phyloP scores from a whole-genome alignment of 1,140 invertebrate species.

The Drosophila baimaii region DNA sequence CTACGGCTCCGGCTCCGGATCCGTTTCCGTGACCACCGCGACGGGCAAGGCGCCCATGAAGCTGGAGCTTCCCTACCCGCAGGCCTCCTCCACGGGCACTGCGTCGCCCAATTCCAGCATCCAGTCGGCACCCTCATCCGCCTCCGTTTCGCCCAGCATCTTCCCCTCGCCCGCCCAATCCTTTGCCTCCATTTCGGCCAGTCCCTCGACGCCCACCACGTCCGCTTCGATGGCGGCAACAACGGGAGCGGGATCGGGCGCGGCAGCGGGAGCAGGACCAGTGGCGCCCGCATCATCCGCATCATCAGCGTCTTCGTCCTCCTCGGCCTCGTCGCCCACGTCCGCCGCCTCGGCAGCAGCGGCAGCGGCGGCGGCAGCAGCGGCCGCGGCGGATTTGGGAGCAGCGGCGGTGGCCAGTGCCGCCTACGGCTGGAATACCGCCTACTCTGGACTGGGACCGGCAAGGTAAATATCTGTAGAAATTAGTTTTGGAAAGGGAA shows the following conservation, averaged over 20 bases:
- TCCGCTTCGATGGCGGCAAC: constrained; percentile 56
- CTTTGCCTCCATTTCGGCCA: constrained; percentile 74
- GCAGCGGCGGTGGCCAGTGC: constrained; percentile 79
- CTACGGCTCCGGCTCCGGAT: constrained; percentile 14
- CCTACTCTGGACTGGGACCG: constrained; percentile 66
- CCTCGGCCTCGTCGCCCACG: constrained; percentile 32
- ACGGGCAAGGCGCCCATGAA: constrained; percentile 66
- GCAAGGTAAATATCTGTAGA: constrained; percentile 63
- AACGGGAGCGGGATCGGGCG: constrained; percentile 4
- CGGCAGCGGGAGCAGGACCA: constrained; percentile 1
- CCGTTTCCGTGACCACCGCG: no score
- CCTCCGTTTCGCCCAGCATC: constrained; percentile 78
- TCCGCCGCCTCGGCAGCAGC: constrained; percentile 47
- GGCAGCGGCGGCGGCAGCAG: constrained; percentile 64
- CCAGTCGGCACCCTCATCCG: constrained; percentile 77
- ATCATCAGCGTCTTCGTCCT: background rate
- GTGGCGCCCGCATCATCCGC: background rate
- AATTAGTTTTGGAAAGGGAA: background rate
- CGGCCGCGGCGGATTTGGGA: constrained; percentile 70
- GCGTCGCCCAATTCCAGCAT: constrained; percentile 79
- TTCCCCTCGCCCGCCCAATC: constrained; percentile 80
- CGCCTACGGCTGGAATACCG: constrained; percentile 78
- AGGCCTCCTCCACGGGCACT: constrained; percentile 81
- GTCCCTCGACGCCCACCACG: constrained; percentile 63
- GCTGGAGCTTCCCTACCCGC: constrained; percentile 82